Conservation (phyloP, 2,888 invertebrate species). For the Troglohyphantes excavatus region DNA sequence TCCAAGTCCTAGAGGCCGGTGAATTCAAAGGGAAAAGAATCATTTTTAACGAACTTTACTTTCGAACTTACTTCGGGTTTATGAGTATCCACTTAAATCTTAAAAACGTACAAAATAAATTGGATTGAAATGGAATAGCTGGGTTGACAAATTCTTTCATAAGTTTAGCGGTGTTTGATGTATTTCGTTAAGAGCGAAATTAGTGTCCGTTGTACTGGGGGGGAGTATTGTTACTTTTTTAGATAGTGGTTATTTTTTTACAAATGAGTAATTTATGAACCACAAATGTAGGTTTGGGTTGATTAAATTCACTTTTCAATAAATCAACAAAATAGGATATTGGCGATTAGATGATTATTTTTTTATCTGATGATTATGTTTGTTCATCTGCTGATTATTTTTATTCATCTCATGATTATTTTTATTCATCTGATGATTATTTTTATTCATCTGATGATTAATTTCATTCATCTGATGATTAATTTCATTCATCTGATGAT, state of each 20-base stretch:
- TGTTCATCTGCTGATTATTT: too few species aligned
- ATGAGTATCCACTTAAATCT: conserved; percentile 28
- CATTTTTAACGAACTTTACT: conserved; percentile 22
- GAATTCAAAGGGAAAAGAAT: conserved; percentile 22
- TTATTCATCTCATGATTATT: too few species aligned
- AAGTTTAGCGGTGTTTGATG: background rate
- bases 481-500: too few species aligned
- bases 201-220: background rate
- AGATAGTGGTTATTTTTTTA: background rate
- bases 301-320: background rate
- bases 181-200: background rate
- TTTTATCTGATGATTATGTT: too few species aligned
- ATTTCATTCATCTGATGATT: too few species aligned
- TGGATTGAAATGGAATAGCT: conserved; percentile 1
- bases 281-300: background rate
- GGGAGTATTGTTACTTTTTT: background rate
- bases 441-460: too few species aligned
- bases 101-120: conserved; percentile 2
- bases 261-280: background rate
- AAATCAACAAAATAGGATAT: too few species aligned
- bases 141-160: background rate
- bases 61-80: conserved; percentile 20
- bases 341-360: too few species aligned
- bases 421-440: too few species aligned
- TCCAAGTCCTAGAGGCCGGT: background rate